Base-by-base conservation (phyloP, 2,888 invertebrate species). In the Diarsia rubi region DNA sequence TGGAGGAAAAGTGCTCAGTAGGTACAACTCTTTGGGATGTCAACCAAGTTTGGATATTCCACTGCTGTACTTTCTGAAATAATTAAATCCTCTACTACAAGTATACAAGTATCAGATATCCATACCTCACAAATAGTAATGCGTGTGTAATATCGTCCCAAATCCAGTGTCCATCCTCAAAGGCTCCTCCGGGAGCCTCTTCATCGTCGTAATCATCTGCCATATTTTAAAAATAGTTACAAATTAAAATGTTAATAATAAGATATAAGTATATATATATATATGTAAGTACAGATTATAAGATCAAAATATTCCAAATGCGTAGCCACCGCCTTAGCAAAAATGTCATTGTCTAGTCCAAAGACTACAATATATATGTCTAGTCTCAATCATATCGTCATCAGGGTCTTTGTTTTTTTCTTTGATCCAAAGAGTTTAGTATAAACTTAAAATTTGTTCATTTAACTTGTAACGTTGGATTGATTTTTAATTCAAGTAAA, bases 91-190 rank as follows among this genome's bases (percentile, higher is more conserved):
- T 78, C 11, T 52, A 3, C 47, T 68, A 42, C 11, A 31, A 3
- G 2, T 47, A 16, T 63, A 27, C 4, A 42, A 42, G 11, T 31
- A 27, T 6, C 14, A 16, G 11, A 5, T 27, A 27, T 31, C 6
- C 44, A 60, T 81, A 95, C 96, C 95, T 96, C 44, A 94, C 81
- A 89, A 95, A 96, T 68, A 90, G 73, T 73, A 96, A 85, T 47
- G 85, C 88, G 60, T 89, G 84, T 4, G 79, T 77, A 27, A 65
- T 71, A 1, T 97, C 95, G 76, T 96, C 95, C 97, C 97, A 97
- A 12, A 87, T 88, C 97, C 97, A 97, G 83, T 96, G 95, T 0
- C 97, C 97, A 82, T 95, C 90, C 82, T 96, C 96, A 78, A 92
- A 96, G 65, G 93, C 65, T 19, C 95, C 95, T 37, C 93, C 94